Base-by-base conservation (phyloP, 37 sponge, comb jelly and placozoan genomes). In the Cliona cf. orientalis region DNA sequence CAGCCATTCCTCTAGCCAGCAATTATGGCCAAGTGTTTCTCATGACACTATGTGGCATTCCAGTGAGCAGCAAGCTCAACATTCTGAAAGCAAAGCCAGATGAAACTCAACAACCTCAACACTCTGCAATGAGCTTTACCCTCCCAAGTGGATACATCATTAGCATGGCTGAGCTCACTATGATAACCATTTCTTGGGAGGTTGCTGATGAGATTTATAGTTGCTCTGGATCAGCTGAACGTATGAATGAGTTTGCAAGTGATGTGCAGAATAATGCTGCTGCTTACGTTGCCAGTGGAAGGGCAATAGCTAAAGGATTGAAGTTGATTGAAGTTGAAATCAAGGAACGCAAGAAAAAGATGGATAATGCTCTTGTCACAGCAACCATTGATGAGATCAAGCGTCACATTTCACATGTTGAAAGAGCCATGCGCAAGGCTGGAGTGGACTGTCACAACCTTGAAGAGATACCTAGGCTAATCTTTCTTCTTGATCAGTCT, bases 1-100 rank as follows among this genome's bases (percentile, higher is more conserved):
- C 71, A 25, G 86, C 88, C 32, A 46, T 93, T 11, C 94, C 94
- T n/a, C 72, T 93, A 26, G 94, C 79, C 58, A 89, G 87, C 74
- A 81, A 93, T 64, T 93, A 79, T 77, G 94, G 83, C 22, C 90
- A 89, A 64, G 79, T 79, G 11, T 79, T 80, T 46, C 71, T 85
- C 23, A 61, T 72, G 25, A 69, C 67, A 17, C n/a, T 92, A 43
- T 87, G 58, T 66, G 80, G 88, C 17, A 46, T 92, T 17, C 88
- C 92, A 43, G 36, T 89, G 58, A 26, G 23, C 21, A 58, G 73
- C 40, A 89, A 89, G 46, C 28, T 89, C 31, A 33, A 44, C 9
- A 58, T 89, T 29, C 56, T 89, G 37, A 71, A 82, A 39, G 55
- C 66, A 22, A 42, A 35, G 26, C 44, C 84, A 4, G 80, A 78